A percentile compares a stretch with the other conserved stretches of the same genome.
Conservation (phyloP, 2,113 vertebrate genomes). For the Campylorhamphus procurvoides region DNA sequence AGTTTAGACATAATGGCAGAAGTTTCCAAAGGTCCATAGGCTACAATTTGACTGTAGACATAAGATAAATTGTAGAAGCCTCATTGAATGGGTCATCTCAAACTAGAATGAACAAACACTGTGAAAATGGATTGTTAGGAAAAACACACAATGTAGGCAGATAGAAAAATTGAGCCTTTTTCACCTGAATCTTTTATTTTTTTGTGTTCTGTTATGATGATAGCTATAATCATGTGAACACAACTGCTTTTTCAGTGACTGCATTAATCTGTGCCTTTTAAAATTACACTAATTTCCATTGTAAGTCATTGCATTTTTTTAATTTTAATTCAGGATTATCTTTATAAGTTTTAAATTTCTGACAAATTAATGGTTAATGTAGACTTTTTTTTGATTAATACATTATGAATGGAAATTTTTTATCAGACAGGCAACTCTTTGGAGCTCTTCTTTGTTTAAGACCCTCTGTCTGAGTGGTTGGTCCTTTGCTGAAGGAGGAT, state of each 20-base stretch:
- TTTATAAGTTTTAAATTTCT: neutral
- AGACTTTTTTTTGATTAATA: neutral
- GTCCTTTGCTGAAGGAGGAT: neutral
- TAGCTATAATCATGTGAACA: neutral
- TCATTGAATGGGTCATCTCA: neutral
- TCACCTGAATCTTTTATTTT: neutral
- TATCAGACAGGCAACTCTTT: neutral
- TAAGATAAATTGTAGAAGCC: neutral
- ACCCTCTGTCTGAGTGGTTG: neutral
- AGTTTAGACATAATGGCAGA: neutral
- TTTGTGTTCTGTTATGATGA: neutral
- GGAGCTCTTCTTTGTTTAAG: neutral
- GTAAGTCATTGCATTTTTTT: neutral
- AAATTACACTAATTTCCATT: neutral
- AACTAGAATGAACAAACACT: neutral
- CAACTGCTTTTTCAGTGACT: neutral
- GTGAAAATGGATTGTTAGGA: neutral
- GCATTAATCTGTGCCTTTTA: neutral
- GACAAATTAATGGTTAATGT: neutral
- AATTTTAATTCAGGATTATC: neutral
- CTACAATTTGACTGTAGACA: neutral
- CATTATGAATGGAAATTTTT: neutral
- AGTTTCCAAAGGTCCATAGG: neutral
- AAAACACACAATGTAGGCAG: neutral
- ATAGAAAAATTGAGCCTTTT: neutral